Base-by-base conservation (phyloP, 2,888 invertebrate genomes). In the Drosophila pullipes region DNA sequence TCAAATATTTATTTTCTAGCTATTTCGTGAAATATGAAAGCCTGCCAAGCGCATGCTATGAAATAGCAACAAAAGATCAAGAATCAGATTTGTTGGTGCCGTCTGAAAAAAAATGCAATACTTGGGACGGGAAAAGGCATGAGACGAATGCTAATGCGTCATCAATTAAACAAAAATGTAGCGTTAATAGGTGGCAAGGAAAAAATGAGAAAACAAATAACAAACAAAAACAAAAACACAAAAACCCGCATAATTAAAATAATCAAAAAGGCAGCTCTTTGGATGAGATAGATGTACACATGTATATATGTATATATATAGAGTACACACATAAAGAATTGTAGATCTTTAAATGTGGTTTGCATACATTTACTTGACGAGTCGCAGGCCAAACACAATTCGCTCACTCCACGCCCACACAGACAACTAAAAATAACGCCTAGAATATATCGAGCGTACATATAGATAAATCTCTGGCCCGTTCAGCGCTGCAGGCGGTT, bases 51-150 rank as follows among this genome's bases (percentile, higher is more conserved):
- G 77, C 85, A 82, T 73, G 50, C 49, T 35, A 72, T 67, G 55
- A 74, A 74, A 76, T 81, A 74, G 69, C 74, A 75, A 72, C 83
- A 81, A 81, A 81, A 72, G 74, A 75, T 59, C 53, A 31, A 47
- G 67, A 85, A 90, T 88, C 89, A 25, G 67, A 85, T 88, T 88
- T 91, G 74, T 91, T 88, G 87, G 87, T 88, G 87, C 87, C 87
- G 87, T 88, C 87, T 88, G 87, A 87, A 88, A 87, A 91, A 83
- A 85, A 83, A 71, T 74, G 76, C 85, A 87, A 59, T 65, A 62
- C 49, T 44, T 25, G 57, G 39, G 35, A 49, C 25, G 74, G 49
- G 63, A 53, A 30, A 18, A 60, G 67, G 60, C 61, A 55, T 52
- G 52, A 58, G 57, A 62, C 37, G 39, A n/a, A 53, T 30, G 33